phyloP scores from a whole-genome alignment of 2,797 vertebrate genomes.

The Tauraco hartlaubi region DNA sequence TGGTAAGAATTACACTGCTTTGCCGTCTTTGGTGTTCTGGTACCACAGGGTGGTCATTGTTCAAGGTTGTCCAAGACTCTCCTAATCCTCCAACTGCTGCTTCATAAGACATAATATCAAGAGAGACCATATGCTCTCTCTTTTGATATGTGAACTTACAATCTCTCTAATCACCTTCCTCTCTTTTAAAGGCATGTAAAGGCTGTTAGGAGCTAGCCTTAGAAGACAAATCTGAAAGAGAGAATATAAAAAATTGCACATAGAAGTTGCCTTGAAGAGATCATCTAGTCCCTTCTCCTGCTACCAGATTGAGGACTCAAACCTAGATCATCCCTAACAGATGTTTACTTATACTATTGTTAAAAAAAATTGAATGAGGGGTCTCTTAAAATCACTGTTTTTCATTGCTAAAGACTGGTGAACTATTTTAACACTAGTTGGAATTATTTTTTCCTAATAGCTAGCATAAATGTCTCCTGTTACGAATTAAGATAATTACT shows the following conservation, averaged over 20 bases:
- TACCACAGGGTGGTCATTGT: background rate
- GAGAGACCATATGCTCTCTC: background rate
- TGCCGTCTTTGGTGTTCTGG: background rate
- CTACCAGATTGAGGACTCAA: background rate
- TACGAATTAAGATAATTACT: background rate
- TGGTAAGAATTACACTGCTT: background rate
- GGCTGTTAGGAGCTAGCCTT: background rate
- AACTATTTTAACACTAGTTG: background rate
- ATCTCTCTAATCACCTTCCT: background rate
- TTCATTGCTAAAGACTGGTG: background rate
- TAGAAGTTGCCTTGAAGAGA: background rate
- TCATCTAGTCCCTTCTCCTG: background rate
- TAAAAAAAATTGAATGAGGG: accelerated
- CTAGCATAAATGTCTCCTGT: background rate
- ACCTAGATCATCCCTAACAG: background rate
- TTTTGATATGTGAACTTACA: background rate
- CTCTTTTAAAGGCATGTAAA: background rate
- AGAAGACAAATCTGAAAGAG: background rate
- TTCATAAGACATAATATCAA: background rate
- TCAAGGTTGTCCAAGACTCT: background rate
- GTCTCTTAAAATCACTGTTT: background rate
- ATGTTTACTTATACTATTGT: background rate
- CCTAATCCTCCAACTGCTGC: background rate
- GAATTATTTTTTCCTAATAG: background rate
- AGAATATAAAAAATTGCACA: background rate